phyloP scores from a whole-genome alignment of 2,888 invertebrate genomes.

The Stenchaetothrips biformis region DNA sequence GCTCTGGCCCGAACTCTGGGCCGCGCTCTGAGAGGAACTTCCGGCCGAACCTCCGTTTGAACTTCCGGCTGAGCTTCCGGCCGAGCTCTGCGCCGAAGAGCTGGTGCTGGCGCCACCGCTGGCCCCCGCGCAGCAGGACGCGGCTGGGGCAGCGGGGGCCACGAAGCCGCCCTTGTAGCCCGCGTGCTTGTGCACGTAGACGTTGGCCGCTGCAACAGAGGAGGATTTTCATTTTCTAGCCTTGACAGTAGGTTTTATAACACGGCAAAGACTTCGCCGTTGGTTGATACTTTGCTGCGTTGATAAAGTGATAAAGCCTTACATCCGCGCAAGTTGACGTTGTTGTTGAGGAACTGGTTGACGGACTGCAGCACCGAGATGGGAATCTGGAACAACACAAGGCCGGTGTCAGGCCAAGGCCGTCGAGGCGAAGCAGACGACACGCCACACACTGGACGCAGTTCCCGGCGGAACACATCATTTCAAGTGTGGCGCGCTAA shows the following conservation, averaged over 20 bases:
- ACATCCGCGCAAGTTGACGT: background rate
- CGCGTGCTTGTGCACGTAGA: background rate
- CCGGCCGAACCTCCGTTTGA: too few relatives aligned
- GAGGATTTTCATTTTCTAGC: too few relatives aligned
- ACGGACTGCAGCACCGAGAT: background rate
- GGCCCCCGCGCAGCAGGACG: background rate
- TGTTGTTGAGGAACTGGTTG: slow-evolving; percentile 15
- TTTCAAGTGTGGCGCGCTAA: too few relatives aligned
- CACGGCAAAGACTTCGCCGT: too few relatives aligned
- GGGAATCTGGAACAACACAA: background rate
- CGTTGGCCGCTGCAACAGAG: background rate
- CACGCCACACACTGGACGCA: too few relatives aligned
- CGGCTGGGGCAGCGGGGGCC: background rate
- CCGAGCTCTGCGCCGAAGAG: too few relatives aligned
- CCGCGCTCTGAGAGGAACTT: background rate
- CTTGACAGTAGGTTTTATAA: too few relatives aligned
- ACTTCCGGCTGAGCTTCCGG: too few relatives aligned
- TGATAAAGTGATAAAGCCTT: background rate
- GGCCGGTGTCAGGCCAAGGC: background rate
- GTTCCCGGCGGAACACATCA: too few relatives aligned
- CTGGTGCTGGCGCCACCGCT: background rate
- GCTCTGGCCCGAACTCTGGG: background rate
- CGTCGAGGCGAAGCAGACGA: too few relatives aligned
- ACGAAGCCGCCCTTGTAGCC: background rate
- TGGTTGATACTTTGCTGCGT: too few relatives aligned